A percentile compares a stretch with the other conserved stretches of the same genome.
phyloP scores from a whole-genome alignment of 2,888 invertebrate species.

The Aquatica leii region DNA sequence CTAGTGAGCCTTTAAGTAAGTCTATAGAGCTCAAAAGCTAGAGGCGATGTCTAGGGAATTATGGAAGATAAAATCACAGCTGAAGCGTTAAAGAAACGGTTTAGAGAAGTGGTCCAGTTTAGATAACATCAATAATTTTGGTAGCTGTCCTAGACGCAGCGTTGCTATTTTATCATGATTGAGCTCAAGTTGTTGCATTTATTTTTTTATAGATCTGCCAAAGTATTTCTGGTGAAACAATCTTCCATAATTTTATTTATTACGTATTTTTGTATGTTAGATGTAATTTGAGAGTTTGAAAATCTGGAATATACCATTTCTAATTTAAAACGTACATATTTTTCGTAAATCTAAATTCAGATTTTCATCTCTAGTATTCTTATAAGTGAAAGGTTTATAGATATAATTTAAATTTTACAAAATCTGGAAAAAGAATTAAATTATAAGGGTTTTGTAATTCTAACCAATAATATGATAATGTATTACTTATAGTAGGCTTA shows the following conservation, averaged over 20 bases:
- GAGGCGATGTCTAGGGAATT: slow-evolving; percentile 97
- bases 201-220: slow-evolving; percentile 50
- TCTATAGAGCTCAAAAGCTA: slow-evolving; percentile 94
- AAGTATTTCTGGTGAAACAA: slow-evolving; percentile 53
- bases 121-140: slow-evolving; percentile 87
- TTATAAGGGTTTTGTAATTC: neutral
- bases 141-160: slow-evolving; percentile 82
- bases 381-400: neutral
- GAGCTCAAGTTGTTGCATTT: slow-evolving; percentile 41
- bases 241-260: slow-evolving; percentile 30
- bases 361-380: neutral
- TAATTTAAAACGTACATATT: no score
- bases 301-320: neutral
- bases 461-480: neutral
- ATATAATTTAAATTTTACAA: neutral
- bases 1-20: slow-evolving; percentile 94
- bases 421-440: neutral
- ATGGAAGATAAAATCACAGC: slow-evolving; percentile 90
- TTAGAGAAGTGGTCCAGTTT: slow-evolving; percentile 95
- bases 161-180: slow-evolving; percentile 88
- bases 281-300: neutral
- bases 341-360: neutral
- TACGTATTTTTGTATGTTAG: slow-evolving; percentile 18
- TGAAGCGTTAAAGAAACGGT: slow-evolving; percentile 83
- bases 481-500: slow-evolving; percentile 2